phyloP scores from a whole-genome alignment of 2,797 vertebrate species.

The Gymnocypris eckloni region DNA sequence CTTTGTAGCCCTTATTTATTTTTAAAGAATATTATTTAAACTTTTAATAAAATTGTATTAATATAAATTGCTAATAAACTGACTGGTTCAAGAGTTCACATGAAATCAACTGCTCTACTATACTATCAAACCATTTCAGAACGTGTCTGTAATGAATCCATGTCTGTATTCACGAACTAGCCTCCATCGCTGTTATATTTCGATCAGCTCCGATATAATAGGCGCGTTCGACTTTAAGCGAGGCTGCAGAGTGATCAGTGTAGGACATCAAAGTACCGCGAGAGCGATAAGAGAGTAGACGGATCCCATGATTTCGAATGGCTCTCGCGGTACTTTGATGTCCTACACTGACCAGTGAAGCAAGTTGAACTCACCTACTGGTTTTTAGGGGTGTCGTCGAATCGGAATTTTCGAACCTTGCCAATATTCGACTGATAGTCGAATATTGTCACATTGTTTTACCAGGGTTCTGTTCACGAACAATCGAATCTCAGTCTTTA shows the following conservation, averaged over 20 bases:
- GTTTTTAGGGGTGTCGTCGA: no score
- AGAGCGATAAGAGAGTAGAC: no score
- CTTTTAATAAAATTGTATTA: background rate
- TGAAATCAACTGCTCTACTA: background rate
- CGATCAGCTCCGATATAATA: no score
- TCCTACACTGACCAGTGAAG: no score
- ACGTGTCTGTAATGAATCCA: background rate
- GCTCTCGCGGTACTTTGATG: no score
- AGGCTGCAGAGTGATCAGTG: no score
- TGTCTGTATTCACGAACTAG: background rate
- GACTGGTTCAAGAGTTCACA: background rate
- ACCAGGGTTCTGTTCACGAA: background rate
- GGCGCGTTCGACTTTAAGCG: no score
- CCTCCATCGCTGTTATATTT: background rate
- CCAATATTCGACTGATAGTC: no score
- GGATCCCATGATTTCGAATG: no score
- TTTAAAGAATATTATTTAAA: background rate
- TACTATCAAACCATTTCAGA: background rate
- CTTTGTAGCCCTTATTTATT: background rate
- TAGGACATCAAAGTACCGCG: no score
- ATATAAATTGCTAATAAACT: background rate
- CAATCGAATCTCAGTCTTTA: background rate
- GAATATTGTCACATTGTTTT: background rate
- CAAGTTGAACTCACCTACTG: no score
- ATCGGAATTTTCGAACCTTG: no score